A percentile compares a stretch with the other conserved stretches of the same genome.
Evolutionary conservation across 2,113 vertebrate species (phyloP).

Genomic region (Paedocypris sp.): DNA sequence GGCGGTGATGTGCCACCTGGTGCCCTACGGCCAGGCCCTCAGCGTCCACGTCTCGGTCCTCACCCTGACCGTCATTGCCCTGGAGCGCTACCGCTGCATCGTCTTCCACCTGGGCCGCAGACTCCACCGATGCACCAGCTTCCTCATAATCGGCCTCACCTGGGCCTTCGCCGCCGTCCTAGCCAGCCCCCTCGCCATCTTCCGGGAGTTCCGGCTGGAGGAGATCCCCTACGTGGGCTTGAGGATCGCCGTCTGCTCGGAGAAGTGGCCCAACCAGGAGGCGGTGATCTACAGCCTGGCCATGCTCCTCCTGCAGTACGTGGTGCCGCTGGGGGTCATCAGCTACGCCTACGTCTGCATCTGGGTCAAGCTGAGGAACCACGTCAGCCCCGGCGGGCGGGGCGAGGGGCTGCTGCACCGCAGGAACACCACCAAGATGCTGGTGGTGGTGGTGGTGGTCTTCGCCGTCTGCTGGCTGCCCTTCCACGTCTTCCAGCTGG

Average conservation of each 20-base stretch:
- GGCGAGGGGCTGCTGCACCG: constrained; percentile 68
- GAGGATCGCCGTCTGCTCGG: constrained; percentile 76
- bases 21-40: constrained; percentile 80
- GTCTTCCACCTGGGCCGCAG: constrained; percentile 79
- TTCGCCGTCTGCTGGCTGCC: constrained; percentile 83
- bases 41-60: constrained; percentile 82
- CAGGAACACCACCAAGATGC: constrained; percentile 84
- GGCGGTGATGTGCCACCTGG: constrained; percentile 75
- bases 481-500: constrained; percentile 79
- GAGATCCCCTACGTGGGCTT: constrained; percentile 77
- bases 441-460: constrained; percentile 78
- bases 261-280: constrained; percentile 80
- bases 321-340: constrained; percentile 74
- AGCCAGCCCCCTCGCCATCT: constrained; percentile 79
- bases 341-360: constrained; percentile 84
- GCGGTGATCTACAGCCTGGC: constrained; percentile 83
- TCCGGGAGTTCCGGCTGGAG: constrained; percentile 74
- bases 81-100: constrained; percentile 82
- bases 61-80: constrained; percentile 78
- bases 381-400: constrained; percentile 71
- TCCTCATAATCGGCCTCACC: constrained; percentile 70
- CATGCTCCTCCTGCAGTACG: constrained; percentile 84
- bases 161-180: constrained; percentile 72
- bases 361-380: constrained; percentile 84
- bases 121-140: constrained; percentile 69